These are phyloP conservation scores for Lepetodrilus schrolli DNA, from an alignment of 2,888 invertebrate genomes.

Conservation along the genomic window DNA sequence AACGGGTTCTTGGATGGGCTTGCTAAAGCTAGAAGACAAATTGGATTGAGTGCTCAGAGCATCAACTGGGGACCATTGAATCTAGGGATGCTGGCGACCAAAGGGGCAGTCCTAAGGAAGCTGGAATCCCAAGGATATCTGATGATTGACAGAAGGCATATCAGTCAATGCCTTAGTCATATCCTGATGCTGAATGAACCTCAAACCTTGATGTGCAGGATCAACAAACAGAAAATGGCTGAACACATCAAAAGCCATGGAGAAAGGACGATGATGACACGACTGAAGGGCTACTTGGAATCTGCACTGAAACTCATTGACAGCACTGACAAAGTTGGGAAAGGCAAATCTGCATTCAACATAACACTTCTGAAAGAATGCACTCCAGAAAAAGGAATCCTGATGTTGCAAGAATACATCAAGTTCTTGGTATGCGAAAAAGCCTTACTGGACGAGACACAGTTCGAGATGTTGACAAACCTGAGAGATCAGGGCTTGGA, in stretches of 20 bases:
- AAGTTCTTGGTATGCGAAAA: neutral
- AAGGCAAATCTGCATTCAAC: neutral
- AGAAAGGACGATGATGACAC: neutral
- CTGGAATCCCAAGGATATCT: slow-evolving; percentile 28
- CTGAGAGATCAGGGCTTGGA: slow-evolving; percentile 46
- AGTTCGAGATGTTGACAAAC: neutral
- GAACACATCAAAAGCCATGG: neutral
- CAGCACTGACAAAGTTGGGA: neutral
- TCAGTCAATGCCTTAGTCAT: slow-evolving; percentile 3
- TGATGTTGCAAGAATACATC: neutral
- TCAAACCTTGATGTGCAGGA: neutral
- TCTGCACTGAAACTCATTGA: neutral
- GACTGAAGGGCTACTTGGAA: neutral
- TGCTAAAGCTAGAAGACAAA: slow-evolving; percentile 43
- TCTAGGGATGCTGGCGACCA: slow-evolving; percentile 46
- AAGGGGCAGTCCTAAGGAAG: neutral
- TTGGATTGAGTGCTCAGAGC: slow-evolving; percentile 47
- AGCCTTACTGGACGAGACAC: neutral
- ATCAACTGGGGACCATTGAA: slow-evolving; percentile 59
- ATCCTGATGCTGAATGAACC: slow-evolving; percentile 21
- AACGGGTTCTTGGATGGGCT: slow-evolving; percentile 56
- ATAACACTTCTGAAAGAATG: neutral
- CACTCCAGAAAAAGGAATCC: neutral
- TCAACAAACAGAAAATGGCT: neutral
- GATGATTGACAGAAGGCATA: slow-evolving; percentile 20